These are phyloP conservation scores for Nemurella pictetii DNA, from an alignment of 2,888 invertebrate species.

Conservation along the genomic window DNA sequence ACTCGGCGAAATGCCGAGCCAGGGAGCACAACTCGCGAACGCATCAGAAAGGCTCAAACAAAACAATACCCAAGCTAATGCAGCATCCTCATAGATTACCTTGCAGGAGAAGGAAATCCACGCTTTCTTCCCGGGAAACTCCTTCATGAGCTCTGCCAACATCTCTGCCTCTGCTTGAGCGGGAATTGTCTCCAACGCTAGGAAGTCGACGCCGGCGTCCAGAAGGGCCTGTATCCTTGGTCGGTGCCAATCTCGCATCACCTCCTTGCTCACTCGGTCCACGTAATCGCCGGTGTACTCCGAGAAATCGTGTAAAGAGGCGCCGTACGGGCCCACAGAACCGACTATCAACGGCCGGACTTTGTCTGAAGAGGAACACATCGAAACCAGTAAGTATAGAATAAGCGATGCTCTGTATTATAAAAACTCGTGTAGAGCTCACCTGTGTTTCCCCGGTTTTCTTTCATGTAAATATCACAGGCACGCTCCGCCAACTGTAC, in stretches of 20 bases:
- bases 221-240: conserved; percentile 78
- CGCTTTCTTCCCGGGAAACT: conserved; percentile 76
- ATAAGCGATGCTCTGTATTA: too few species aligned
- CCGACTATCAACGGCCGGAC: conserved; percentile 72
- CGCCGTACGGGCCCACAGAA: conserved; percentile 92
- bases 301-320: conserved; percentile 85
- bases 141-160: conserved; percentile 74
- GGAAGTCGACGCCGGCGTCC: conserved; percentile 78
- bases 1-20: too few species aligned
- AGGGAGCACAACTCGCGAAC: too few species aligned
- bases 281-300: conserved; percentile 90
- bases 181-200: conserved; percentile 93
- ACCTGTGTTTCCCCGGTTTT: conserved; percentile 20
- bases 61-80: too few species aligned
- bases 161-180: conserved; percentile 81
- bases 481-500: conserved; percentile 76
- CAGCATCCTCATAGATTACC: conserved; percentile 54
- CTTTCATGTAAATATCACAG: conserved; percentile 54
- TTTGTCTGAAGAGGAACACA: neutral
- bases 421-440: too few species aligned
- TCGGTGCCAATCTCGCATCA: conserved; percentile 81
- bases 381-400: too few species aligned
- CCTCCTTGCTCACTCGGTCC: conserved; percentile 61
- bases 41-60: too few species aligned
- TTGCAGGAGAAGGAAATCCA: conserved; percentile 90